A percentile compares a stretch with the other conserved stretches of the same genome.
Conservation (phyloP, 1,140 invertebrate species). For the Macrotrachela quadricornifera region DNA sequence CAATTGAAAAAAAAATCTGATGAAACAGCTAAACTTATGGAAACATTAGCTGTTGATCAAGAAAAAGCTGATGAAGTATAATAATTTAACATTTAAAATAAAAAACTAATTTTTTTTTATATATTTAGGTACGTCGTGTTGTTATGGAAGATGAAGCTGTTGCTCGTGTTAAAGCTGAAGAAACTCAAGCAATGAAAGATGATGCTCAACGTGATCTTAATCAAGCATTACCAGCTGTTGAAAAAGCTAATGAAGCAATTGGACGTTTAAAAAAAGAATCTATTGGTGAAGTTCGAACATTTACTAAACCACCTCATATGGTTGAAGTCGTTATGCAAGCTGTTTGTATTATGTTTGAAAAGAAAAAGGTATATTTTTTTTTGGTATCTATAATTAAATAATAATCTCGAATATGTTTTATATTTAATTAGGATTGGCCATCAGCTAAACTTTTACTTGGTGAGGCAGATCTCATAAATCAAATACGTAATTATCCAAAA, state of each 20-base stretch:
- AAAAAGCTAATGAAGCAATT: constrained; percentile 40
- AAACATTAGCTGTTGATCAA: constrained; percentile 28
- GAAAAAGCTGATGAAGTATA: constrained; percentile 28
- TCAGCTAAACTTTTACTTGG: constrained; percentile 25
- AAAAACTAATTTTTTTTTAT: no score
- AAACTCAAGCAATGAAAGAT: constrained; percentile 29
- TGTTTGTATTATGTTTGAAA: constrained; percentile 53
- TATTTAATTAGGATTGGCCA: constrained; percentile 19
- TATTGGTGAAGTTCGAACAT: constrained; percentile 64
- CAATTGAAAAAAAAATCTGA: constrained; percentile 28
- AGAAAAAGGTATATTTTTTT: constrained; percentile 39
- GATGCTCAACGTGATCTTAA: constrained; percentile 21
- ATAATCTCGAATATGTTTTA: no score
- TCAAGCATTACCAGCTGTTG: constrained; percentile 1
- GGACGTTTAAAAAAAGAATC: constrained; percentile 66
- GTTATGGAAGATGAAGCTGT: constrained; percentile 29
- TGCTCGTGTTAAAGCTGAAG: constrained; percentile 30
- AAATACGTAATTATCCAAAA: constrained; percentile 38
- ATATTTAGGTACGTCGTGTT: constrained; percentile 14
- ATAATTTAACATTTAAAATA: not conserved
- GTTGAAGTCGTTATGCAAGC: constrained; percentile 48
- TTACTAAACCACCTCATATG: constrained; percentile 42
- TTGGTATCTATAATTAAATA: no score
- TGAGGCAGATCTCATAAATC: constrained; percentile 28
- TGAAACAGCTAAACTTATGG: constrained; percentile 28